Base-by-base conservation (phyloP, 2,797 vertebrate species). In the Anableps anableps region DNA sequence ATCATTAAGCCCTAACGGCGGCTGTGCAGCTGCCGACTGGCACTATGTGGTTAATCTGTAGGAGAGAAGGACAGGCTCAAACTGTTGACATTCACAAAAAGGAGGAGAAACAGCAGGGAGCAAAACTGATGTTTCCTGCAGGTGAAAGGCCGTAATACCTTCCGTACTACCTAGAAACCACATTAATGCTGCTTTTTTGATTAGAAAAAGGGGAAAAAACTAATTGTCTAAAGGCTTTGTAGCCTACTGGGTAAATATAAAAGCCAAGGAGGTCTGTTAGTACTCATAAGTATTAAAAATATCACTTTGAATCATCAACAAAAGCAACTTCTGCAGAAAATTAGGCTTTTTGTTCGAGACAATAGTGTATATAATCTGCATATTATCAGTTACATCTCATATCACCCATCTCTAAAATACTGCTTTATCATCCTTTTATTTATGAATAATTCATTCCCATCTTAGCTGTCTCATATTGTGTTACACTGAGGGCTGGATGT, bases 1-100 rank as follows among this genome's bases (percentile, higher is more conserved):
- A 94, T 92, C 83, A 96, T 96, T 95, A 95, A 95, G 90, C 94
- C 88, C 78, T 88, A 78, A 75, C 82, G 70, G 62, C 84, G 80
- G 72, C 79, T 75, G 80, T 75, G 78, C 83, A 76, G 81, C 60
- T 83, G 86, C 88, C 81, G 82, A 84, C 88, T 88, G 85, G 82
- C 77, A 91, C 86, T 34, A 26, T 13, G 43, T 79, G 38, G 83
- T 79, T 93, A 91, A 93, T 92, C 90, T 88, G 75, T 85, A 71
- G 38, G 81, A 55, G 78, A 79, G 80, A 66, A 53, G 16, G 77
- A 45, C 75, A 77, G 74, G 74, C 71, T 47, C 48, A 43, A 55
- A 71, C 75, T 83, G 72, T 76, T 85, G 84, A 78, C 79, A 80
- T 74, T 85, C 47, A 82, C 72, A 19, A 23, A 75, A 5, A 26